phyloP scores from a whole-genome alignment of 2,888 invertebrate species.

The Escarpia spicata region DNA sequence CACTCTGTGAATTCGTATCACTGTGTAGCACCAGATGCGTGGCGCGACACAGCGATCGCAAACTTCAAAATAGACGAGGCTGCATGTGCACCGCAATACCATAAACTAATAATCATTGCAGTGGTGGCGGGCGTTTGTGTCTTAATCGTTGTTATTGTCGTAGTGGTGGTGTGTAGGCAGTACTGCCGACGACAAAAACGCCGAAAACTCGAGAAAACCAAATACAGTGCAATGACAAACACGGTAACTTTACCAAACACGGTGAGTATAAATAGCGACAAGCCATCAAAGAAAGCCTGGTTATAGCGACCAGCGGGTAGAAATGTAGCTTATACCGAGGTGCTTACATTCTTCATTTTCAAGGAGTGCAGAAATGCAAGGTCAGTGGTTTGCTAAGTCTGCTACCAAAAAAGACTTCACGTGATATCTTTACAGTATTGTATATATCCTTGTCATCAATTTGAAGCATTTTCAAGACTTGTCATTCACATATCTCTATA shows the following conservation, averaged over 20 bases:
- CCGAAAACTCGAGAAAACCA: neutral
- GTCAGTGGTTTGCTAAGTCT: neutral
- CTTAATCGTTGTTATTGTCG: neutral
- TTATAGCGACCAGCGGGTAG: neutral
- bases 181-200: neutral
- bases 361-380: neutral
- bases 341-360: neutral
- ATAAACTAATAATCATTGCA: neutral
- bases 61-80: neutral
- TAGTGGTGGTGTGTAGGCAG: neutral
- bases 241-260: neutral
- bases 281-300: conserved; percentile 12
- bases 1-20: neutral
- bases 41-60: neutral
- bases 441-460: neutral
- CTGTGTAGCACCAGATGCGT: neutral
- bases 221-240: neutral
- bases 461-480: neutral
- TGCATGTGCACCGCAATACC: neutral
- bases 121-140: neutral
- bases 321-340: neutral
- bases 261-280: neutral
- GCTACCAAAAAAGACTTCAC: neutral
- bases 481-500: neutral
- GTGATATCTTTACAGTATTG: neutral